phyloP scores from a whole-genome alignment of 2,797 vertebrate genomes.

The Tenualosa ilisha region DNA sequence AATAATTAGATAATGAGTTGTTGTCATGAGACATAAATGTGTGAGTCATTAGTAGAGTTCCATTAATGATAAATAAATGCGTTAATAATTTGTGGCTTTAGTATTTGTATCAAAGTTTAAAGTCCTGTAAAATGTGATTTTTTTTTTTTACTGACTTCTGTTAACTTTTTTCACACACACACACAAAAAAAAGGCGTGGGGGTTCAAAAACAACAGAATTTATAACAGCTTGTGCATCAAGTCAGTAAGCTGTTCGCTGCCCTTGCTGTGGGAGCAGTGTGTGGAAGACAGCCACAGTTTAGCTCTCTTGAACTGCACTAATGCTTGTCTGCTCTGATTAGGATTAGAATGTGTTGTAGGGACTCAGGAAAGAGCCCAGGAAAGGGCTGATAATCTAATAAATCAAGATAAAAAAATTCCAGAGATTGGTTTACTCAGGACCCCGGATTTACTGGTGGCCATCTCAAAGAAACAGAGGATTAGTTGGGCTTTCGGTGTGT shows the following conservation, averaged over 20 bases:
- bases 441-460: conserved; percentile 81
- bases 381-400: conserved; percentile 86
- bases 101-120: neutral
- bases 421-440: conserved; percentile 85
- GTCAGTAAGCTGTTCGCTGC: conserved; percentile 63
- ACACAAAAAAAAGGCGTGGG: neutral
- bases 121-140: neutral
- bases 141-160: no score
- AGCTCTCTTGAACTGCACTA: conserved; percentile 82
- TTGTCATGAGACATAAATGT: neutral
- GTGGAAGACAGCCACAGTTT: conserved; percentile 67
- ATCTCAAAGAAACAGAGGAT: conserved; percentile 82
- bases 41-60: neutral
- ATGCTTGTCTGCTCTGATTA: conserved; percentile 88
- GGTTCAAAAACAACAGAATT: neutral
- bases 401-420: conserved; percentile 83
- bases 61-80: neutral
- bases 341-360: conserved; percentile 81
- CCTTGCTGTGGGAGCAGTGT: conserved; percentile 68
- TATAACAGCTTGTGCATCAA: conserved; percentile 5
- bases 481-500: conserved; percentile 76
- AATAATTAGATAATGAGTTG: conserved; percentile 1
- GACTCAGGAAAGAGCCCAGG: conserved; percentile 74
- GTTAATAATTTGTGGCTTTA: neutral
- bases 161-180: no score